Evolutionary conservation across 2,113 vertebrate species (phyloP).

Genomic region (Phalacrocorax carbo): DNA sequence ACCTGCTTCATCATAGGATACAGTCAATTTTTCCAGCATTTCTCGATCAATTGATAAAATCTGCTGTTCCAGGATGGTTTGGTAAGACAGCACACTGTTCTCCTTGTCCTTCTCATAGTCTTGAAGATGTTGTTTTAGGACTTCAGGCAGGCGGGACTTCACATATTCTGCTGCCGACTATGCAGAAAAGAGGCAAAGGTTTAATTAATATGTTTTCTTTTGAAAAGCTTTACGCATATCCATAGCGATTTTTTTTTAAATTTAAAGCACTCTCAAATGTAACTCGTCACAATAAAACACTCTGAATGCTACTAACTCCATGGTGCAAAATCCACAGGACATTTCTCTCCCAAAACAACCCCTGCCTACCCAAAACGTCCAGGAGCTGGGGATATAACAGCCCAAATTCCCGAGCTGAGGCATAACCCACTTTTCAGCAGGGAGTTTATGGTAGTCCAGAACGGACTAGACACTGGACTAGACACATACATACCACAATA

Average conservation of each 20-base stretch:
- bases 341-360: neutral
- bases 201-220: neutral
- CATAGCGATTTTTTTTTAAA: neutral
- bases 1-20: constrained; percentile 97
- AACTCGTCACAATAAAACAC: neutral
- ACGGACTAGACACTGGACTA: neutral
- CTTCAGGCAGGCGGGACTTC: constrained; percentile 88
- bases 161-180: constrained; percentile 95
- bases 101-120: constrained; percentile 92
- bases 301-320: neutral
- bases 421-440: neutral
- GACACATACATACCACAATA: neutral
- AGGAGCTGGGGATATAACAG: fast-evolving
- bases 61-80: constrained; percentile 93
- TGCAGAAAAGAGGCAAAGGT: neutral
- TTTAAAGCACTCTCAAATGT: neutral
- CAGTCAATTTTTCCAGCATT: constrained; percentile 90
- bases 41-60: constrained; percentile 90
- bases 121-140: constrained; percentile 90
- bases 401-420: neutral
- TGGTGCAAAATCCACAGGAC: neutral
- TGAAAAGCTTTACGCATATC: neutral
- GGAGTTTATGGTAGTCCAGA: neutral
- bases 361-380: neutral
- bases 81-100: constrained; percentile 86